Conservation (phyloP, 2,888 invertebrate species). For the Pristionchus arcanus region DNA sequence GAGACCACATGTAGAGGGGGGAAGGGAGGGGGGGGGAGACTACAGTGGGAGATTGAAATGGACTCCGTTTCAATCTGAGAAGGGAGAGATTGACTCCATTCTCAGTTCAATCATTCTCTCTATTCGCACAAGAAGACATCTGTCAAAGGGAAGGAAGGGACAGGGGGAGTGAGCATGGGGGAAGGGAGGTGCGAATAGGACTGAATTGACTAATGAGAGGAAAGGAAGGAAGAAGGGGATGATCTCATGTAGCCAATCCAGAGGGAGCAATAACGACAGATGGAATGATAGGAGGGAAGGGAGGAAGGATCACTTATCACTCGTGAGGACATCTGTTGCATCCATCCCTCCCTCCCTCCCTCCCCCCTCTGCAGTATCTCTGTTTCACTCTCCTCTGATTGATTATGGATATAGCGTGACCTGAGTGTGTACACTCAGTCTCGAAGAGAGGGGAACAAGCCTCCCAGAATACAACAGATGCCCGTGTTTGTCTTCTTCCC, state of each 20-base stretch:
- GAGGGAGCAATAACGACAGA: conserved; percentile 31
- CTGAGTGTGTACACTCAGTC: background rate
- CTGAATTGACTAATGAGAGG: background rate
- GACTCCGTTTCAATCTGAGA: conserved; percentile 8
- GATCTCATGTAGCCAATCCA: conserved; percentile 6
- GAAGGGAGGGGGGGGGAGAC: background rate
- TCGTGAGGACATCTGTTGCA: background rate
- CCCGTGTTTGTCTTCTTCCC: conserved; percentile 6
- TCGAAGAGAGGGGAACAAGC: background rate
- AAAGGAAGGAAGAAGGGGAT: background rate
- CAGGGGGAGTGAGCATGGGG: conserved; percentile 13
- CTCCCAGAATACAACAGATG: background rate
- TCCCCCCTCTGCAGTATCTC: background rate
- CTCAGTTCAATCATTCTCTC: conserved; percentile 41
- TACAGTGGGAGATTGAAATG: conserved; percentile 24
- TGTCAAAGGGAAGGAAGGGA: background rate
- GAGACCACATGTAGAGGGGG: conserved; percentile 15
- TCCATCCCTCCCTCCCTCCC: conserved; percentile 7
- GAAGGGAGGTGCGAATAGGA: background rate
- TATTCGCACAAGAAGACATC: conserved; percentile 35
- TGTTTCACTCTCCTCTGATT: conserved; percentile 8
- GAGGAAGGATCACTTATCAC: conserved; percentile 29
- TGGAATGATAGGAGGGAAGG: background rate
- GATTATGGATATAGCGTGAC: conserved; percentile 36
- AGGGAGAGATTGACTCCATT: background rate